Percentiles rank a stretch among this genome's conserved stretches.
phyloP scores from a whole-genome alignment of 2,113 vertebrate species.

The Burhinus bistriatus region DNA sequence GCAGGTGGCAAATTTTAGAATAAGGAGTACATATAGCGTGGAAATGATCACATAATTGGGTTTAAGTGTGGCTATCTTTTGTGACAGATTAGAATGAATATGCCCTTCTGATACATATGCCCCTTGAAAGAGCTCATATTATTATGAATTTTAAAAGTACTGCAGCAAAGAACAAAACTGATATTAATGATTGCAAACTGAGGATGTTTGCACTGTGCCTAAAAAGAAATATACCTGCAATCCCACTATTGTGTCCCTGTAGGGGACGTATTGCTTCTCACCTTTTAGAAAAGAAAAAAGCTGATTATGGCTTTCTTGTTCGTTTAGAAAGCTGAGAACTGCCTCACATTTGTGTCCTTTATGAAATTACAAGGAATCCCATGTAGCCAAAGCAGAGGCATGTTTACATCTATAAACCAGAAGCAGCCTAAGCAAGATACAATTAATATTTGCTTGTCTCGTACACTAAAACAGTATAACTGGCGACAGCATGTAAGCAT shows the following conservation, averaged over 20 bases:
- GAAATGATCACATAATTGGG: neutral
- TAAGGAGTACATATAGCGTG: neutral
- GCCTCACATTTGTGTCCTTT: neutral
- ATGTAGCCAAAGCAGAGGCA: neutral
- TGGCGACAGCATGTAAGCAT: neutral
- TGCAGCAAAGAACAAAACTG: neutral
- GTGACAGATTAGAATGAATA: neutral
- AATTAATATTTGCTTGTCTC: neutral
- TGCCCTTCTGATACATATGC: neutral
- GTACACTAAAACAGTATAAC: neutral
- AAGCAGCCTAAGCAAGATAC: neutral
- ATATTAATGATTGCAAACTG: neutral
- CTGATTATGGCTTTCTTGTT: neutral
- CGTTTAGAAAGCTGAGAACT: neutral
- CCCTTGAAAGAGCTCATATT: neutral
- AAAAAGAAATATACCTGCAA: neutral
- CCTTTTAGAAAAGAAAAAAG: neutral
- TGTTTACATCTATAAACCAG: neutral
- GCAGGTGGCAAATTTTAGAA: neutral
- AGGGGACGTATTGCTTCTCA: neutral
- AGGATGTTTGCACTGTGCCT: neutral
- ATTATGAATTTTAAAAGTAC: neutral
- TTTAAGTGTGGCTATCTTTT: neutral
- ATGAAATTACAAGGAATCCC: neutral
- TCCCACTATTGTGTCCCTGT: neutral